Conservation (phyloP, 2,888 invertebrate genomes). For the Heteromurus nitidus region DNA sequence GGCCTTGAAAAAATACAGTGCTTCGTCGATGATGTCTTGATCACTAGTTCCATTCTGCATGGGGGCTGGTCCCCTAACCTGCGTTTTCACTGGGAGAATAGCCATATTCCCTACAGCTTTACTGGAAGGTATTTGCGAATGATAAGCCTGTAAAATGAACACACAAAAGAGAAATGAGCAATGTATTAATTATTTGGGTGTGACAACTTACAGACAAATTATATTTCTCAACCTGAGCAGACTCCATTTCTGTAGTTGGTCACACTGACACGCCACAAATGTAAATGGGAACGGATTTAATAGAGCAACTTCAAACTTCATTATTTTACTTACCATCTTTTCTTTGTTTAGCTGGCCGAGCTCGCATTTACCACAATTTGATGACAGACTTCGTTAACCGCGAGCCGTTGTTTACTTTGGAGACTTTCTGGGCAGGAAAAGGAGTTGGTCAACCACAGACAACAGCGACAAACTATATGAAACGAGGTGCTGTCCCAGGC, state of each 20-base stretch:
- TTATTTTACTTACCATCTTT: too few species aligned
- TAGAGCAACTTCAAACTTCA: too few species aligned
- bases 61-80: constrained; percentile 94
- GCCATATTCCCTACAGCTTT: constrained; percentile 93
- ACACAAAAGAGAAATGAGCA: constrained; percentile 9
- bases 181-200: not conserved
- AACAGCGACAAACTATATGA: too few species aligned
- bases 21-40: constrained; percentile 96
- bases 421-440: too few species aligned
- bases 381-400: too few species aligned
- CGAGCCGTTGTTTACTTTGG: too few species aligned
- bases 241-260: not conserved
- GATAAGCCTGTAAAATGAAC: constrained; percentile 87
- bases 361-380: too few species aligned
- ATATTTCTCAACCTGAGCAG: not conserved
- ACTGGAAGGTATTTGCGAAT: constrained; percentile 87
- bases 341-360: too few species aligned
- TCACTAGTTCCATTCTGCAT: constrained; percentile 79
- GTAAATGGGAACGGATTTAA: not conserved
- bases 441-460: too few species aligned
- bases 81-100: constrained; percentile 91
- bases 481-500: too few species aligned
- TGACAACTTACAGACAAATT: not conserved
- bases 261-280: too few species aligned
- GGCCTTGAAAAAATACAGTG: constrained; percentile 97